These are phyloP conservation scores for Mus spretus DNA, from an alignment of 2,797 vertebrate species.

Conservation along the genomic window DNA sequence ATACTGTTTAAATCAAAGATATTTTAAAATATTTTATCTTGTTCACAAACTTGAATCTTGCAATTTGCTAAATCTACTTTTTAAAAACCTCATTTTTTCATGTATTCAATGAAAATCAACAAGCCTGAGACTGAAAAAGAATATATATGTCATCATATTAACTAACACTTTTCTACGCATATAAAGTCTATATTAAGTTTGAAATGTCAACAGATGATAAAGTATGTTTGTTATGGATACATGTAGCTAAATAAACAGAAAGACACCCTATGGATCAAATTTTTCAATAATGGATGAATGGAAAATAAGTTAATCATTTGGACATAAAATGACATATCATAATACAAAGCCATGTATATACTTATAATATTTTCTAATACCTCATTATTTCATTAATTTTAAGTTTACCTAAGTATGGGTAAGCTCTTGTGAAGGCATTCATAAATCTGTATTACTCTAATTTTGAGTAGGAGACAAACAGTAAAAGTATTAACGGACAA, in stretches of 20 bases:
- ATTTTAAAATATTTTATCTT: conserved; percentile 83
- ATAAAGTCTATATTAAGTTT: conserved; percentile 80
- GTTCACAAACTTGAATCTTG: conserved; percentile 78
- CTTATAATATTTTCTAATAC: neutral
- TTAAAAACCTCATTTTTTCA: conserved; percentile 80
- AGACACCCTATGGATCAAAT: conserved; percentile 28
- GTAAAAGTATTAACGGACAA: conserved; percentile 53
- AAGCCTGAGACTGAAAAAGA: conserved; percentile 81
- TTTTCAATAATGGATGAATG: conserved; percentile 7
- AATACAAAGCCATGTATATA: neutral
- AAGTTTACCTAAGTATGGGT: neutral
- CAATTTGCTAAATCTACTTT: conserved; percentile 79
- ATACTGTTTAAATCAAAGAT: conserved; percentile 60
- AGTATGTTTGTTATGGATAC: conserved; percentile 73
- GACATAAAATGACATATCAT: neutral
- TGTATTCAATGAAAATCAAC: conserved; percentile 82
- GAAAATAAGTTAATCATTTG: conserved; percentile 22
- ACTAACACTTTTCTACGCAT: conserved; percentile 85
- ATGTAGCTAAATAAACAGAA: conserved; percentile 36
- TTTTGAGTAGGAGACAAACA: conserved; percentile 37
- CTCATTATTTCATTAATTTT: conserved; percentile 51
- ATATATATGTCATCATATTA: conserved; percentile 82
- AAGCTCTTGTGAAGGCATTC: neutral
- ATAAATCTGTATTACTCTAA: conserved; percentile 43
- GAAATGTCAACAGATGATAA: conserved; percentile 86